These are phyloP conservation scores for Tortricodes alternella DNA, from an alignment of 2,888 invertebrate genomes.

Conservation along the genomic window DNA sequence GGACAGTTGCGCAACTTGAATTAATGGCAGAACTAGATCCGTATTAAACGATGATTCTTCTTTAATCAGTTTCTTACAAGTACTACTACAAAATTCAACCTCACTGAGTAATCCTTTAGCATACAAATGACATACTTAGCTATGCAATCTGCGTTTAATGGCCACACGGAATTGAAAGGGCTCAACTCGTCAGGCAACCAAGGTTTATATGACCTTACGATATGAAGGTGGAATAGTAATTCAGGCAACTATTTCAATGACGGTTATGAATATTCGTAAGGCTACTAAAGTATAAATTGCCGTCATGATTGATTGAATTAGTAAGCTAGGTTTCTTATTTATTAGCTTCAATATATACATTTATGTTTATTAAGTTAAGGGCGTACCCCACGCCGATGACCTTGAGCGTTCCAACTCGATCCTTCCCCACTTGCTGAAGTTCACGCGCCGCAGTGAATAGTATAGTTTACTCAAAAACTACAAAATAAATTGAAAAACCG, in stretches of 20 bases:
- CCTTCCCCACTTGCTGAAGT: too few species aligned
- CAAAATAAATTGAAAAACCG: too few species aligned
- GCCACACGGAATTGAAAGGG: background rate
- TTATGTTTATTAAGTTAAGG: too few species aligned
- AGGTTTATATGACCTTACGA: constrained; percentile 11
- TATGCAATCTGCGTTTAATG: constrained; percentile 7
- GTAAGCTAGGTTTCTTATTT: background rate
- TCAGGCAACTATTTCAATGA: constrained; percentile 15
- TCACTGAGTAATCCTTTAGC: constrained; percentile 20
- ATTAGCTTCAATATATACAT: too few species aligned
- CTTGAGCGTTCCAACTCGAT: too few species aligned
- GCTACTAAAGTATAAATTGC: background rate
- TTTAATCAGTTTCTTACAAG: background rate
- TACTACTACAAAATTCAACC: background rate
- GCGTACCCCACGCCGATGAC: too few species aligned
- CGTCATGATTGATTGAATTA: background rate
- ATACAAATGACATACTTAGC: constrained; percentile 25
- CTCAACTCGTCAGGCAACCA: background rate
- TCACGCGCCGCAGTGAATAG: too few species aligned
- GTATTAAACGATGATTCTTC: background rate
- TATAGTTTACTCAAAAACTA: too few species aligned
- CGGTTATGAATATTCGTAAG: constrained; percentile 17
- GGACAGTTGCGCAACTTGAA: too few species aligned
- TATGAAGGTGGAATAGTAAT: constrained; percentile 18
- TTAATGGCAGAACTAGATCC: too few species aligned